These are phyloP conservation scores for Seriola quinqueradiata DNA, from an alignment of 2,113 vertebrate species.

Conservation along the genomic window DNA sequence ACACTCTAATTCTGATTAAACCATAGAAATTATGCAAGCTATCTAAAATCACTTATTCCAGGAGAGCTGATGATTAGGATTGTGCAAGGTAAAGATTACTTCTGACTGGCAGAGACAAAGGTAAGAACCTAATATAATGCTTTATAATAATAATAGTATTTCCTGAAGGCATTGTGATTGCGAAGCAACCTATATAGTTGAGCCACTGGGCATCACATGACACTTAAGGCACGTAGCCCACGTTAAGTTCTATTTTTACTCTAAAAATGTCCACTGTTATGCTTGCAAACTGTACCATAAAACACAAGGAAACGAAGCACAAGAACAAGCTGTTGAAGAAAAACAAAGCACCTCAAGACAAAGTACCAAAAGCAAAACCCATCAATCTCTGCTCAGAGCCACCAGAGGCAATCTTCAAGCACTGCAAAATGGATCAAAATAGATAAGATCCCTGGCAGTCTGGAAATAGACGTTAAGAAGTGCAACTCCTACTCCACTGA, in stretches of 20 bases:
- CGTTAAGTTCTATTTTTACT: slow-evolving; percentile 61
- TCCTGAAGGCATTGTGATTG: background rate
- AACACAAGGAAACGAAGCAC: slow-evolving; percentile 11
- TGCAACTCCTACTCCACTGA: background rate
- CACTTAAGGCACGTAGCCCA: slow-evolving; percentile 40
- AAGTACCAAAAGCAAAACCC: slow-evolving; percentile 8
- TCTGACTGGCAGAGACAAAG: background rate
- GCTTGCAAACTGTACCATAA: background rate
- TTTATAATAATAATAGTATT: background rate
- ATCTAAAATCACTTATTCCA: slow-evolving; percentile 36
- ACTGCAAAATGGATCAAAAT: background rate
- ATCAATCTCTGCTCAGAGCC: background rate
- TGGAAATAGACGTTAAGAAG: background rate
- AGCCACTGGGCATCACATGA: slow-evolving; percentile 32
- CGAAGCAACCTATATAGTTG: background rate
- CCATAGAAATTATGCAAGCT: slow-evolving; percentile 14
- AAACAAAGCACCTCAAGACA: background rate
- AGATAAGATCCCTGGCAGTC: background rate
- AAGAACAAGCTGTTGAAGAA: background rate
- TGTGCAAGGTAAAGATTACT: slow-evolving; percentile 12
- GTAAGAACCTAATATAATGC: background rate
- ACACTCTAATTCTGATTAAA: slow-evolving; percentile 1
- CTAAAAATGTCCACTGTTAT: slow-evolving; percentile 32
- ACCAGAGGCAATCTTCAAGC: background rate
- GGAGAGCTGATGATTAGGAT: slow-evolving; percentile 21